These are phyloP conservation scores for Drosophila virilis DNA, from an alignment of 1,140 invertebrate species.

Conservation along the genomic window DNA sequence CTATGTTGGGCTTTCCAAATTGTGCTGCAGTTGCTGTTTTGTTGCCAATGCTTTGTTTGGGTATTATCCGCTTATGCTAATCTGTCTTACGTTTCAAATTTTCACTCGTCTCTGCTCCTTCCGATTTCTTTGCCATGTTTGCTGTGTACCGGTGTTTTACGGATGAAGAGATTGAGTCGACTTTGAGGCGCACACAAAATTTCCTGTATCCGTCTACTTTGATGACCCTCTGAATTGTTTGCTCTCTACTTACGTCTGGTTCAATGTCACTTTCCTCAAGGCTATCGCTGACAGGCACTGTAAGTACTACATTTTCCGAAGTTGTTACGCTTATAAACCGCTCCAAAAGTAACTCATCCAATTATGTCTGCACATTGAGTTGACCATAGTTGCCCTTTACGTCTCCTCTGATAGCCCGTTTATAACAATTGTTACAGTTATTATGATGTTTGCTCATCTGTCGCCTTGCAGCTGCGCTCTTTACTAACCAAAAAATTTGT, in stretches of 20 bases:
- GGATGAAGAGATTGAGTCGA: slow-evolving; percentile 62
- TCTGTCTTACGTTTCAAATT: slow-evolving; percentile 78
- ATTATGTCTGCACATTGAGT: slow-evolving; percentile 59
- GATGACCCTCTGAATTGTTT: slow-evolving; percentile 46
- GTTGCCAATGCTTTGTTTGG: slow-evolving; percentile 28
- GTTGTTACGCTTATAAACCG: slow-evolving; percentile 14
- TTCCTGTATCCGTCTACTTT: slow-evolving; percentile 34
- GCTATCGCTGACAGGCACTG: slow-evolving; percentile 59
- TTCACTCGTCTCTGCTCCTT: slow-evolving; percentile 51
- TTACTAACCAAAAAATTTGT: slow-evolving; percentile 56
- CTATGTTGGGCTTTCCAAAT: slow-evolving; percentile 27
- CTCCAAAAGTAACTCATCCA: slow-evolving; percentile 51
- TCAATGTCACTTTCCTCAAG: slow-evolving; percentile 74
- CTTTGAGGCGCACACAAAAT: slow-evolving; percentile 55
- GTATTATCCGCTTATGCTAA: slow-evolving; percentile 82
- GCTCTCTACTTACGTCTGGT: slow-evolving; percentile 41
- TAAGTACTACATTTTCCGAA: slow-evolving; percentile 67
- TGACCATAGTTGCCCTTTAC: slow-evolving; percentile 48
- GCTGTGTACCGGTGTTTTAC: slow-evolving; percentile 19
- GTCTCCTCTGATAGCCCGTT: slow-evolving; percentile 23
- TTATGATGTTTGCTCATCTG: slow-evolving; percentile 27
- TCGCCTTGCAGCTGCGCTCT: slow-evolving; percentile 41
- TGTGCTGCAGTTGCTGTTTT: slow-evolving; percentile 39
- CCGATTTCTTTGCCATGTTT: slow-evolving; percentile 26
- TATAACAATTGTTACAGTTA: slow-evolving; percentile 53